These are phyloP conservation scores for Neoascia interrupta DNA, from an alignment of 2,888 invertebrate species.

Conservation along the genomic window DNA sequence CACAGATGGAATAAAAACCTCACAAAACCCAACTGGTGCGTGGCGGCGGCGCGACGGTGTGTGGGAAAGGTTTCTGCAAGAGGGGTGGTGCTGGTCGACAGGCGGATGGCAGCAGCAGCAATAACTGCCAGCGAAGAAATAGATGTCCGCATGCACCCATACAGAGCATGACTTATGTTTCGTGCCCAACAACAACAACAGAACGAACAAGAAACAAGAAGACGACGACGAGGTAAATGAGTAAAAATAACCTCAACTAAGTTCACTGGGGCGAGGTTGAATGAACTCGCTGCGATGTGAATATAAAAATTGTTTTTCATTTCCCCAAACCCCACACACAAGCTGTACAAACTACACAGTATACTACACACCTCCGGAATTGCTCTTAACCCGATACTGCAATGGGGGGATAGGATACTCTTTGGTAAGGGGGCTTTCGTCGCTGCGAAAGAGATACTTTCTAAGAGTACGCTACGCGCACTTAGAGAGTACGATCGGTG, in stretches of 20 bases:
- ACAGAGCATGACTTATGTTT: slow-evolving; percentile 69
- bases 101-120: slow-evolving; percentile 25
- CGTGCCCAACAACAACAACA: slow-evolving; percentile 40
- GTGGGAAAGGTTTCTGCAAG: slow-evolving; percentile 21
- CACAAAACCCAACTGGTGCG: slow-evolving; percentile 22
- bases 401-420: too few species aligned
- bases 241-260: slow-evolving; percentile 80
- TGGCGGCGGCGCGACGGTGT: neutral
- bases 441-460: neutral
- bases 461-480: neutral
- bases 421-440: neutral
- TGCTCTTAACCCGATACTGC: slow-evolving; percentile 55
- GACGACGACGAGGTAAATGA: slow-evolving; percentile 61
- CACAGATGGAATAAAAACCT: slow-evolving; percentile 41
- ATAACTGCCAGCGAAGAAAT: slow-evolving; percentile 33
- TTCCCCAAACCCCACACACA: slow-evolving; percentile 43
- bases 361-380: slow-evolving; percentile 54
- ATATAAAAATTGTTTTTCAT: slow-evolving; percentile 64
- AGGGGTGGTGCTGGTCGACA: slow-evolving; percentile 20
- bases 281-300: slow-evolving; percentile 76
- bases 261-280: slow-evolving; percentile 80
- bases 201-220: slow-evolving; percentile 35
- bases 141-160: slow-evolving; percentile 60
- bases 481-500: neutral
- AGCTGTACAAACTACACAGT: too few species aligned